These are phyloP conservation scores for Brotogeris chrysoptera DNA, from an alignment of 2,797 vertebrate genomes.

Conservation along the genomic window DNA sequence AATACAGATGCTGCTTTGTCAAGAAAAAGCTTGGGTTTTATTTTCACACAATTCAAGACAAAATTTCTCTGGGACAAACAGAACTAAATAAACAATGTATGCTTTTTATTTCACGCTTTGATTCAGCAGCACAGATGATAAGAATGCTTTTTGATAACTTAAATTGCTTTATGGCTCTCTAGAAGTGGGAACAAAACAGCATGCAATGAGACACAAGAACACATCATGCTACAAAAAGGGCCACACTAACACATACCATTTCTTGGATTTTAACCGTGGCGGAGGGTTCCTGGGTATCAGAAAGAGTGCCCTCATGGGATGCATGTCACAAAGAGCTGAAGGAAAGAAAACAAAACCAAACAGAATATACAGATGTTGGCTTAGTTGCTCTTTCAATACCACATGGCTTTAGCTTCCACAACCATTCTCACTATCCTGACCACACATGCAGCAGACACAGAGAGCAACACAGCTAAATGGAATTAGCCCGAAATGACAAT, in stretches of 20 bases:
- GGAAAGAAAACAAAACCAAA: conserved; percentile 24
- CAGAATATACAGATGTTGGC: not conserved
- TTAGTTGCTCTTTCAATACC: not conserved
- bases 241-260: conserved; percentile 83
- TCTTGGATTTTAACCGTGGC: conserved; percentile 98
- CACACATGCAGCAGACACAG: not conserved
- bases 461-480: not conserved
- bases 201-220: not conserved
- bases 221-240: not conserved
- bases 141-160: not conserved
- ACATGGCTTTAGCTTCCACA: not conserved
- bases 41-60: not conserved
- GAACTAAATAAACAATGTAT: not conserved
- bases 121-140: not conserved
- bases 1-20: not conserved
- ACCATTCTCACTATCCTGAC: not conserved
- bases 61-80: not conserved
- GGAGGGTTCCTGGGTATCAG: conserved; percentile 98
- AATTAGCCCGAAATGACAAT: not conserved
- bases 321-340: conserved; percentile 98
- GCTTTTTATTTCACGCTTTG: not conserved
- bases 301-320: conserved; percentile 99
- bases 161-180: not conserved
- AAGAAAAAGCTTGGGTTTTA: not conserved
- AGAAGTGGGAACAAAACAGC: not conserved